phyloP scores from a whole-genome alignment of 2,888 invertebrate genomes.

The Physocephala rufipes region DNA sequence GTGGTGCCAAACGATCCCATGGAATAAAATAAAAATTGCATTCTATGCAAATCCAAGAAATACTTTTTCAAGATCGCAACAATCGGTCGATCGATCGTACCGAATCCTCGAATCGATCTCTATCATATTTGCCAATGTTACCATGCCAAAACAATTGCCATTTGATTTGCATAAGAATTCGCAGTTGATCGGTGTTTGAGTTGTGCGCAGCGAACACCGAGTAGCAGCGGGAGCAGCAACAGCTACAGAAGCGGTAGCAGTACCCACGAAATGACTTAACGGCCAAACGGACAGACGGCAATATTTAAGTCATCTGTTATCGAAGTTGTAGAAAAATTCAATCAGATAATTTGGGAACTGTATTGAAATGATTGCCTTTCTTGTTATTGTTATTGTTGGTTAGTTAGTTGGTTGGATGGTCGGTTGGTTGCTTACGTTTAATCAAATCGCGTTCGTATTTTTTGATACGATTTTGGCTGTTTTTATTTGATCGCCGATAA shows the following conservation, averaged over 20 bases:
- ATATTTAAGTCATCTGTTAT: constrained; percentile 46
- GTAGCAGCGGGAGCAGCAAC: too few species aligned
- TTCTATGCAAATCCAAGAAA: constrained; percentile 30
- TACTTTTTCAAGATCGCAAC: constrained; percentile 16
- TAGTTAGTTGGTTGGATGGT: not conserved
- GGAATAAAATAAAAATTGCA: constrained; percentile 15
- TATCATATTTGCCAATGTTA: constrained; percentile 39
- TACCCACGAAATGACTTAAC: not conserved
- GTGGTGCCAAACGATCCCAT: too few species aligned
- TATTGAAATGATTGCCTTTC: not conserved
- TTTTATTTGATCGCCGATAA: not conserved
- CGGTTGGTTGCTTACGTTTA: constrained; percentile 5
- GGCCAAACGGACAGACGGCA: constrained; percentile 34
- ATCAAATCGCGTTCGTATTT: not conserved
- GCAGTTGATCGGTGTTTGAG: constrained; percentile 19
- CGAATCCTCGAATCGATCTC: too few species aligned
- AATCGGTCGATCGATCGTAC: not conserved
- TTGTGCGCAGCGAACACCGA: too few species aligned
- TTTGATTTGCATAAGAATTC: constrained; percentile 34
- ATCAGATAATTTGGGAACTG: constrained; percentile 51
- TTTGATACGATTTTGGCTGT: not conserved
- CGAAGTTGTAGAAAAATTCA: constrained; percentile 58
- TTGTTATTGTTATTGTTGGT: too few species aligned
- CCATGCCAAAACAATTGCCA: constrained; percentile 29
- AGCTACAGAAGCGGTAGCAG: too few species aligned